A percentile compares a stretch with the other conserved stretches of the same genome.
These are phyloP conservation scores for Phalloptychus januarius DNA, from an alignment of 2,797 vertebrate species.

Conservation along the genomic window DNA sequence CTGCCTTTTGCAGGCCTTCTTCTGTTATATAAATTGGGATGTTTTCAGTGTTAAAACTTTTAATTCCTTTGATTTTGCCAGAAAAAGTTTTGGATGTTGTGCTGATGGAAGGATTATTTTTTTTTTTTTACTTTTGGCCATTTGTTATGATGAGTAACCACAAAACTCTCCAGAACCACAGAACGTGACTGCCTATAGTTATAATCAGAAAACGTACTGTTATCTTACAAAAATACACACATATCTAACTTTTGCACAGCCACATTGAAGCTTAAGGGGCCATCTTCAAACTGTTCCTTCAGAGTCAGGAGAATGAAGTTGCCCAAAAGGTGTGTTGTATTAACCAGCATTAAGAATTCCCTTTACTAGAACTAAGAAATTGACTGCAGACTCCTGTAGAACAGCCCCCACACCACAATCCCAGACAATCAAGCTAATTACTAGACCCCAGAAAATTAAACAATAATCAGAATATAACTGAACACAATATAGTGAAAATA, in stretches of 20 bases:
- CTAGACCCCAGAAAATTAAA: background rate
- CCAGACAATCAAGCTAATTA: background rate
- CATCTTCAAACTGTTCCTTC: background rate
- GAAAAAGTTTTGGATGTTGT: background rate
- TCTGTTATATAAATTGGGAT: background rate
- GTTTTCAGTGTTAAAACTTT: background rate
- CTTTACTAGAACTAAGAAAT: background rate
- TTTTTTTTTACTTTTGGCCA: background rate
- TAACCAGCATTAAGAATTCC: background rate
- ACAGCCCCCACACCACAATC: background rate
- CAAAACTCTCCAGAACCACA: background rate
- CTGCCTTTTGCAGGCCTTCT: too few relatives aligned
- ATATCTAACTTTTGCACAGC: background rate
- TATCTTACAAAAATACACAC: conserved; percentile 1
- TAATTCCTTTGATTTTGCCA: background rate
- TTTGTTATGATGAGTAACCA: background rate
- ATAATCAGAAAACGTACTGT: background rate
- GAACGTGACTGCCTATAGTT: background rate
- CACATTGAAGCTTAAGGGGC: background rate
- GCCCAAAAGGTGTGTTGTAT: background rate
- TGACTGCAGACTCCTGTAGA: background rate
- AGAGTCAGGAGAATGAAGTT: background rate
- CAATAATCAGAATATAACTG: background rate
- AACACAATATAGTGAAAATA: background rate
- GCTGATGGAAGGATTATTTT: background rate